Evolutionary conservation across 2,888 invertebrate species (phyloP).

Genomic region (Hoplodrina blanda): DNA sequence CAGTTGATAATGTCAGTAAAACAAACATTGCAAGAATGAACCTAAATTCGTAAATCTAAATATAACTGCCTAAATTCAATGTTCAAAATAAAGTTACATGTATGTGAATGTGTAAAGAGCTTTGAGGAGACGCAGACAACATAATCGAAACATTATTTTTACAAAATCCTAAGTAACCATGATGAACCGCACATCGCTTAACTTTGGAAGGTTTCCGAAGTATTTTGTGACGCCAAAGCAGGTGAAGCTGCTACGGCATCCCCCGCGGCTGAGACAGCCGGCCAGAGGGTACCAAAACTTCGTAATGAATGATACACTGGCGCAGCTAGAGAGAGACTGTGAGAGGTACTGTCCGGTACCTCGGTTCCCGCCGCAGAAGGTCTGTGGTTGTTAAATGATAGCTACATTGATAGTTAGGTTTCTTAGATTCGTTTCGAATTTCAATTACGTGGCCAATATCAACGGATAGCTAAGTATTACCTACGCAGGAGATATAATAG

Average conservation of each 20-base stretch:
- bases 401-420: not conserved
- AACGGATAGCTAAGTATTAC: no score
- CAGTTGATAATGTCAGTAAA: slow-evolving; percentile 24
- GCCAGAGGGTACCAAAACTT: slow-evolving; percentile 74
- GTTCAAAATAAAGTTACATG: slow-evolving; percentile 6
- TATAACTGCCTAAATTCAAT: slow-evolving; percentile 21
- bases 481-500: no score
- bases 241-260: not conserved
- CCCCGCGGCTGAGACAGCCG: slow-evolving; percentile 30
- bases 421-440: no score
- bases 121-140: slow-evolving; percentile 5
- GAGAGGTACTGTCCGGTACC: slow-evolving; percentile 78
- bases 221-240: not conserved
- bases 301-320: slow-evolving; percentile 77
- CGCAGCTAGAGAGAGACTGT: slow-evolving; percentile 77
- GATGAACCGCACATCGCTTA: slow-evolving; percentile 28
- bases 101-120: slow-evolving; percentile 6
- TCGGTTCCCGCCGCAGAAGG: slow-evolving; percentile 79
- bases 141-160: not conserved
- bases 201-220: not conserved
- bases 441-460: no score
- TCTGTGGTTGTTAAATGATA: slow-evolving; percentile 61
- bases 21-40: slow-evolving; percentile 34
- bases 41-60: not conserved
- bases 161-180: slow-evolving; percentile 14